Evolutionary conservation across 2,113 vertebrate genomes (phyloP).

Genomic region (Rissa tridactyla): DNA sequence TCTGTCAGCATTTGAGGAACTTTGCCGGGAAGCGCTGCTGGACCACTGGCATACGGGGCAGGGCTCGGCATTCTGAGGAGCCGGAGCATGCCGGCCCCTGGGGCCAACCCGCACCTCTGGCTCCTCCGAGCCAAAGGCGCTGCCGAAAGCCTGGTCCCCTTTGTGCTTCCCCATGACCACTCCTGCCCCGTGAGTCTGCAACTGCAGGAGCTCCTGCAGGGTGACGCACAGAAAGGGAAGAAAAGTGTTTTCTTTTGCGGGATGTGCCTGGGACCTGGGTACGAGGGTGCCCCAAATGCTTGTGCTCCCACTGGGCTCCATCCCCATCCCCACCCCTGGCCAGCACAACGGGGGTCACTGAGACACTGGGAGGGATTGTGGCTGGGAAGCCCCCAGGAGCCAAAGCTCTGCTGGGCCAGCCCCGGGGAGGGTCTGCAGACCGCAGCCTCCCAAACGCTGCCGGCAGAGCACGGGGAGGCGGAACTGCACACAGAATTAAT

Average conservation of each 20-base stretch:
- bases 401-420: background rate
- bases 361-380: background rate
- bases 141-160: background rate
- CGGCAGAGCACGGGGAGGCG: background rate
- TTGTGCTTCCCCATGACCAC: background rate
- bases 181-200: background rate
- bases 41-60: rapidly evolving
- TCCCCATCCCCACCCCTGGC: background rate
- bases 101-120: rapidly evolving
- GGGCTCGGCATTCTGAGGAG: background rate
- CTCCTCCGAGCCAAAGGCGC: background rate
- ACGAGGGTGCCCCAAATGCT: background rate
- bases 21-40: background rate
- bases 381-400: rapidly evolving
- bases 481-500: background rate
- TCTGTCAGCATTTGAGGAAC: background rate
- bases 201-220: background rate
- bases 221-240: background rate
- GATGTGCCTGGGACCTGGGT: background rate
- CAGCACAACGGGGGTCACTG: background rate
- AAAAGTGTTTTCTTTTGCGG: background rate
- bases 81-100: rapidly evolving
- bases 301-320: background rate
- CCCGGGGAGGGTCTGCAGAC: background rate
- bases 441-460: background rate